Conservation (phyloP, 2,797 vertebrate species). For the Malacoctenus gilli region DNA sequence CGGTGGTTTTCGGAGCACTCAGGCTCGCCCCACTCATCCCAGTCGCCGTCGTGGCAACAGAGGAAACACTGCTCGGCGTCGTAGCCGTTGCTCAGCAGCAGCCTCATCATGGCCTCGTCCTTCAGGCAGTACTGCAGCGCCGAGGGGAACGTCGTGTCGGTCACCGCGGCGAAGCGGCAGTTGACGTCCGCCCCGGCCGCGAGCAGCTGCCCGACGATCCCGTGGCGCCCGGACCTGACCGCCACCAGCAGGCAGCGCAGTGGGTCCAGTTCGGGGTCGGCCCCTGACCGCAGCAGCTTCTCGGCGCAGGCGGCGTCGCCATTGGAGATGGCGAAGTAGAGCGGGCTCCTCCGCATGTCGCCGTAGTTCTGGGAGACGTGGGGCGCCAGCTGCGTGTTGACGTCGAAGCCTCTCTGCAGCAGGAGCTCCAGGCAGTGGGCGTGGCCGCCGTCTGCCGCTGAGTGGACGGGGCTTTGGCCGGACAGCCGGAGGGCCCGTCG, state of each 20-base stretch:
- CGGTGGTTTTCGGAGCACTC: constrained; percentile 7
- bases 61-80: constrained; percentile 84
- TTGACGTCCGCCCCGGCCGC: constrained; percentile 88
- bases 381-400: constrained; percentile 78
- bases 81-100: constrained; percentile 88
- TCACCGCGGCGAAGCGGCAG: constrained; percentile 87
- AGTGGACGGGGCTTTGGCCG: constrained; percentile 85
- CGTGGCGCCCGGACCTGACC: constrained; percentile 83
- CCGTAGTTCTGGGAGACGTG: constrained; percentile 84
- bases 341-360: constrained; percentile 81
- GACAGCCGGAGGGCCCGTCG: constrained; percentile 81
- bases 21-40: too few species aligned
- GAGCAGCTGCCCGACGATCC: constrained; percentile 86
- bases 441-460: constrained; percentile 85
- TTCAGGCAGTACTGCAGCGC: constrained; percentile 89
- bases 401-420: constrained; percentile 82
- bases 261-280: constrained; percentile 86
- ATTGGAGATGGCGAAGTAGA: constrained; percentile 87
- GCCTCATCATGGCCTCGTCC: constrained; percentile 88
- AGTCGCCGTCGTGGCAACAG: constrained; percentile 81
- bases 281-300: constrained; percentile 82
- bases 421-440: constrained; percentile 85
- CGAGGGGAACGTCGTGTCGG: constrained; percentile 87
- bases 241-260: constrained; percentile 88
- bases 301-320: constrained; percentile 83